Base-by-base conservation (phyloP, 2,888 invertebrate species). In the Xestia xanthographa region DNA sequence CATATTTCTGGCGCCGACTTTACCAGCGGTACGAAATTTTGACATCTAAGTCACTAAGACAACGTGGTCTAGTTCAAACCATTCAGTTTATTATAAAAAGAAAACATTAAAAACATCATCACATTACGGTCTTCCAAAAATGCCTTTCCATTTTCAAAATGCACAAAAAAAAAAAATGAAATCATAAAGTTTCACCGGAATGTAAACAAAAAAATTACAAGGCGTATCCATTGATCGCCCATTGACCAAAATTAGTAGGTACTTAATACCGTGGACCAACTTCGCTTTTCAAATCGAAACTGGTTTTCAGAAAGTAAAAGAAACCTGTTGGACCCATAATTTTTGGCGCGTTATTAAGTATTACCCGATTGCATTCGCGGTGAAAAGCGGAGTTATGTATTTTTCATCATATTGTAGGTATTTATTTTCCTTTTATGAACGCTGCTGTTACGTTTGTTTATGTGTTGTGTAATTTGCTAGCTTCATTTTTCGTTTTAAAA, bases 241-340 rank as follows among this genome's bases (percentile, higher is more conserved):
- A 68, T 66, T 80, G 71, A 29, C 72, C 70, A 56, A 60, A 81
- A 69, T 70, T 43, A 38, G 29, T 62, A 11, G 45, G 60, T 29
- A 50, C 48, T 43, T 38, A 43, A 58, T 26, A 60, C 8, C 45
- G 48, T n/a, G 50, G 12, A 43, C n/a, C 66, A 70, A 56, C 48
- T 75, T 72, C 72, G 38, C 53, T 85, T 85, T 83, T 82, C 0
- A 79, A 85, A 83, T 77, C 85, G 20, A 22, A 82, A 85, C 76
- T 22, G 22, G 6, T 22, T 34, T 34, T n/a, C 71, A n/a, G 72
- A 82, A 77, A 85, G 82, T 77, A 50, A 67, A 77, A 77, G 72
- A 60, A 76, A 80, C 82, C 17, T 26, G 70, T 45, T 12, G 63
- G 26, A 1, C 34, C 41, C 63, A 50, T 65, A 60, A 58, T 29